A percentile compares a stretch with the other conserved stretches of the same genome.
Evolutionary conservation across 2,888 invertebrate genomes (phyloP).

Genomic region (Parnassius orleans): DNA sequence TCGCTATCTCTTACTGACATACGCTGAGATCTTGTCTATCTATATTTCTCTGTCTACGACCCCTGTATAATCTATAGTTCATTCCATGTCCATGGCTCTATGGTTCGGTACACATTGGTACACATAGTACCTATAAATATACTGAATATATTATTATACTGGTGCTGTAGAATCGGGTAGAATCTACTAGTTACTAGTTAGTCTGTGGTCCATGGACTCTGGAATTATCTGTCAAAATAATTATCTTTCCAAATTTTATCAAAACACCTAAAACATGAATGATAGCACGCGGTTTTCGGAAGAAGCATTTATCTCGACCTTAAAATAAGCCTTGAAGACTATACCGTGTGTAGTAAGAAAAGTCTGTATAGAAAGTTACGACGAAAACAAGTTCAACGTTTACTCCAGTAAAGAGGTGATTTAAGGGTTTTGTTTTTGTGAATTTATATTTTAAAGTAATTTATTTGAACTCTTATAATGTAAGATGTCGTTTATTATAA

Average conservation of each 20-base stretch:
- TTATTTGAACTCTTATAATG: background rate
- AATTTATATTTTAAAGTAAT: constrained; percentile 8
- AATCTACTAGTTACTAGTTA: too few relatives aligned
- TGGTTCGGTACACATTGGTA: too few relatives aligned
- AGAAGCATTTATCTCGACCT: constrained; percentile 38
- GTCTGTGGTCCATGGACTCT: constrained; percentile 13
- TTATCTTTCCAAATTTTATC: constrained; percentile 57
- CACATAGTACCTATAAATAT: too few relatives aligned
- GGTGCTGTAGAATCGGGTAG: too few relatives aligned
- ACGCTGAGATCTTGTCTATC: too few relatives aligned
- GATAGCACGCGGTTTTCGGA: constrained; percentile 57
- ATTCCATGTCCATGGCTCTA: too few relatives aligned
- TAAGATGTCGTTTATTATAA: background rate
- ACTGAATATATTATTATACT: too few relatives aligned
- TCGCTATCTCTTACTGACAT: too few relatives aligned
- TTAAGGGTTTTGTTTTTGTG: constrained; percentile 28
- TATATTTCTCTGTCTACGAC: too few relatives aligned
- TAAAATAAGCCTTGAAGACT: constrained; percentile 44
- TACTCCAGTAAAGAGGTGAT: constrained; percentile 55
- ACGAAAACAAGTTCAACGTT: constrained; percentile 36
- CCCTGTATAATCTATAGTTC: too few relatives aligned
- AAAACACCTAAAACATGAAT: constrained; percentile 63
- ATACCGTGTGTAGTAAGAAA: constrained; percentile 35
- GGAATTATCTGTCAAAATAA: constrained; percentile 42
- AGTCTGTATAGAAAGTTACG: constrained; percentile 34